Evolutionary conservation across 2,113 vertebrate genomes (phyloP), one percentile per base, ranked within the genome.

Genomic region (Formicarius rufipectus): DNA sequence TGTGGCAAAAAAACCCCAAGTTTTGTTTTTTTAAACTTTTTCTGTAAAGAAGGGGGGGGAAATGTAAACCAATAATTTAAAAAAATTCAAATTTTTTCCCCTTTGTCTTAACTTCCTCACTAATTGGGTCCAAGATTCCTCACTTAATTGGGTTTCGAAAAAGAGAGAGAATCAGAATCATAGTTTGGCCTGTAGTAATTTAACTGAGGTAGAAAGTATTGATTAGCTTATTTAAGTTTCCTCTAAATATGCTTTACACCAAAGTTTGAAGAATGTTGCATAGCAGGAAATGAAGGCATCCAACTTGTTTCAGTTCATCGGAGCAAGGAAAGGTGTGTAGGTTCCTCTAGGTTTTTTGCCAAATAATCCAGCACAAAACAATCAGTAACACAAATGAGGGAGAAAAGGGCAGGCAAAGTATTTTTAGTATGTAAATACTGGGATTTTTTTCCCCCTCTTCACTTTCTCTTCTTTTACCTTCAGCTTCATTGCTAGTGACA

Each of bases 101-200:
- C 62, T 96, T 71, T 90, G 74, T 55, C 72, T 93, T 69, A 89
- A 62, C 10, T 87, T 69, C 25, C 28, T 94, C 83, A 45, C 42
- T 95, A 76, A 86, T 33, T 87, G 33, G 27, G 21, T 77, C 60
- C 75, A 94, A 96, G 45, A 53, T 90, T 89, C n/a, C 60, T 92
- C 89, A 42, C 56, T 52, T 95, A 72, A 87, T 23, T 88, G 33
- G 37, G 21, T 77, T 90, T 77, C 68, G 62, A 87, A 79, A 77
- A 18, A 76, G 64, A 83, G 73, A 58, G 82, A 95, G 63, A 85
- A 89, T 89, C 47, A 87, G 80, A 73, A 76, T 45, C 87, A 80
- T 44, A 22, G 82, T 92, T 92, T 85, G 20, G 8, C 84, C 77
- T 72, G 7, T 84, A 45, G 69, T 68, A 78, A 67, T 83, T 92